Conservation (phyloP, 2,113 vertebrate species). For the Mus musculus region GRCm39 chr12:27675501-27676000, state of each 20-base stretch:
- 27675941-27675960: background rate
- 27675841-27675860: background rate
- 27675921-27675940: background rate
- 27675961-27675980: background rate
- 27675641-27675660: background rate
- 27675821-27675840: background rate
- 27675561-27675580: background rate
- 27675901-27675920: background rate
- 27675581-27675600: background rate
- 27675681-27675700: background rate
- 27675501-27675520: background rate
- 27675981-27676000: background rate
- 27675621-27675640: background rate
- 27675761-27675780: background rate
- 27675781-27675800: background rate
- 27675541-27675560: background rate
- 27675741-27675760: background rate
- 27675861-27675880: background rate
- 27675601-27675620: background rate
- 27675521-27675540: background rate
- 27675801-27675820: background rate
- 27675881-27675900: background rate
- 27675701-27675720: background rate
- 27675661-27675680: background rate
- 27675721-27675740: background rate